These are phyloP conservation scores for Muscicapa adusta DNA, from an alignment of 2,113 vertebrate genomes.

Conservation along the genomic window DNA sequence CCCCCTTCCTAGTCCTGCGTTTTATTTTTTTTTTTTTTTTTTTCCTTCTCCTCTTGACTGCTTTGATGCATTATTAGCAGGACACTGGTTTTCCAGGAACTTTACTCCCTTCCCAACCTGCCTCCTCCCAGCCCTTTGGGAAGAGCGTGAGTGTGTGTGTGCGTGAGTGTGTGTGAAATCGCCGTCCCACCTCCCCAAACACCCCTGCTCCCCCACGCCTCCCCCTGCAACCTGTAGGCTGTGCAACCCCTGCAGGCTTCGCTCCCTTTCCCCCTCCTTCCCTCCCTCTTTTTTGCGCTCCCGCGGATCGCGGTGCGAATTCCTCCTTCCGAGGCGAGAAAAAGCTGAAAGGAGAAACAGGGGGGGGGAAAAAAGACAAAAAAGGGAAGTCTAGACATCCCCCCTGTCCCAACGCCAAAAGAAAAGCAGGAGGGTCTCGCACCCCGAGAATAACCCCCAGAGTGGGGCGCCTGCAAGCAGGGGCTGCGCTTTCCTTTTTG, in stretches of 20 bases:
- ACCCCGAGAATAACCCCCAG: neutral
- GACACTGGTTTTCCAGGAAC: conserved; percentile 52
- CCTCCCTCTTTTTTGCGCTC: conserved; percentile 43
- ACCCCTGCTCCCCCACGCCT: neutral
- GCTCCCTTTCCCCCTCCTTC: neutral
- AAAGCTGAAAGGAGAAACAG: neutral
- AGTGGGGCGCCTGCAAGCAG: neutral
- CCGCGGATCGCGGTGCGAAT: conserved; percentile 23
- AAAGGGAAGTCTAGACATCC: neutral
- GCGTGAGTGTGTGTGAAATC: neutral
- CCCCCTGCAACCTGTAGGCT: conserved; percentile 23
- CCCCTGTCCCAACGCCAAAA: neutral
- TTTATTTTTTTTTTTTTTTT: neutral
- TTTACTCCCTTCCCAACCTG: conserved; percentile 22
- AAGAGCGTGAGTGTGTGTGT: neutral
- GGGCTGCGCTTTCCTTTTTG: neutral
- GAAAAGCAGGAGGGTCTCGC: neutral
- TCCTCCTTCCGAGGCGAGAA: neutral
- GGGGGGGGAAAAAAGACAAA: neutral
- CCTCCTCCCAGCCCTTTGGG: conserved; percentile 7
- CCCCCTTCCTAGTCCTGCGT: conserved; percentile 13
- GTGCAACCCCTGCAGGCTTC: neutral
- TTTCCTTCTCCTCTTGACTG: neutral
- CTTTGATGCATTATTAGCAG: conserved; percentile 51
- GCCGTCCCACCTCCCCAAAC: neutral